phyloP scores from a whole-genome alignment of 2,797 vertebrate genomes.

The Choloepus didactylus region DNA sequence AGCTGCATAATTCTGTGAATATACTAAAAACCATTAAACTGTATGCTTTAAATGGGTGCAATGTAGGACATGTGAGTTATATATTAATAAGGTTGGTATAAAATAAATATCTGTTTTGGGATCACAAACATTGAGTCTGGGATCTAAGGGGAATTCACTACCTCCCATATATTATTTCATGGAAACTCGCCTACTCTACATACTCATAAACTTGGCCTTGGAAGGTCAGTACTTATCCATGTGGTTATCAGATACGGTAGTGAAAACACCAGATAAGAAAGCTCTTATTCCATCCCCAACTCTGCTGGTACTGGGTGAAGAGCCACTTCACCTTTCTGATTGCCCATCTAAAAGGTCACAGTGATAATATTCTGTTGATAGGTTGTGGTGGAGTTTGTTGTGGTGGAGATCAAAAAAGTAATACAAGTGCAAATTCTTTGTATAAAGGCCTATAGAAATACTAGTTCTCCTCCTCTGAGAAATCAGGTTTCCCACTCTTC shows the following conservation, averaged over 20 bases:
- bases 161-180: not conserved
- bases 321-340: not conserved
- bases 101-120: not conserved
- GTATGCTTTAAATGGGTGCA: too few relatives aligned
- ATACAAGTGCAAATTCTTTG: not conserved
- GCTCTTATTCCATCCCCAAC: not conserved
- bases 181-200: not conserved
- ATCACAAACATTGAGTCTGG: too few relatives aligned
- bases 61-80: not conserved
- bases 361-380: not conserved
- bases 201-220: not conserved
- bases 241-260: not conserved
- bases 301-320: not conserved
- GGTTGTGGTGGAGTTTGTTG: not conserved
- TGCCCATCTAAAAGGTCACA: not conserved
- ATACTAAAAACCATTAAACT: too few relatives aligned
- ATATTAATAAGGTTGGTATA: not conserved
- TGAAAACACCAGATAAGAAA: not conserved
- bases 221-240: not conserved
- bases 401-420: not conserved
- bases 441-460: not conserved
- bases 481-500: not conserved
- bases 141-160: not conserved
- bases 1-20: too few relatives aligned
- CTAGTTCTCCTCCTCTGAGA: not conserved